Base-by-base conservation (phyloP, 2,113 vertebrate genomes). In the Hydropotes inermis region DNA sequence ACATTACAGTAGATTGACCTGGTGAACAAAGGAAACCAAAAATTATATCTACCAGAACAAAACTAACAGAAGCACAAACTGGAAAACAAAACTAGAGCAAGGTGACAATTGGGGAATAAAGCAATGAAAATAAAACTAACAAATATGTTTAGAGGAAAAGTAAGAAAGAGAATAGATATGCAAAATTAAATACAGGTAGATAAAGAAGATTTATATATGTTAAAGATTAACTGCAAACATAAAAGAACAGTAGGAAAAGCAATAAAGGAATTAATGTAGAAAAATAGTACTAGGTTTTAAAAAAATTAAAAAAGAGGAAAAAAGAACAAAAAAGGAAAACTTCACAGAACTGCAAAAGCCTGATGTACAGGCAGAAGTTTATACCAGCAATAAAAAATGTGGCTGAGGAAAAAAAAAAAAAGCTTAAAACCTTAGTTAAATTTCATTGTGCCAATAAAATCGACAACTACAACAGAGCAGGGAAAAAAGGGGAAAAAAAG, bases 401-500 rank as follows among this genome's bases (percentile, higher is more conserved):
- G 33, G 36, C 64, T 67, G n/a, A 1, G 2, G 2, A 16, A n/a
- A 19, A n/a, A 64, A 64, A 7, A 64, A 58, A 67, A 67, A n/a
- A 10, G 16, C 33, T 67, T 17, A 70, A 70, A 70, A 36, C 17
- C n/a, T 70, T 36, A 17, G 61, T 64, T 64, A 36, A n/a, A 70
- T 36, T 70, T 36, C 64, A 70, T 21, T 36, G n/a, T 70, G n/a
- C 17, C 64, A 36, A 36, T 70, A 70, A 70, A 70, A 36, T 36
- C 21, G 17, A 70, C n/a, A 70, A 21, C 9, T 70, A 70, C n/a
- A 36, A 70, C 17, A 70, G n/a, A 70, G 64, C 9, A 36, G 10
- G 15, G 64, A 0, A 70, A 70, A 70, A 5, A 9, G 4, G 4
- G 8, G 64, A 0, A 1, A 5, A 5, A 5, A 17, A 36, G n/a